Conservation (phyloP, 1,140 invertebrate species). For the Hetaerina americana region DNA sequence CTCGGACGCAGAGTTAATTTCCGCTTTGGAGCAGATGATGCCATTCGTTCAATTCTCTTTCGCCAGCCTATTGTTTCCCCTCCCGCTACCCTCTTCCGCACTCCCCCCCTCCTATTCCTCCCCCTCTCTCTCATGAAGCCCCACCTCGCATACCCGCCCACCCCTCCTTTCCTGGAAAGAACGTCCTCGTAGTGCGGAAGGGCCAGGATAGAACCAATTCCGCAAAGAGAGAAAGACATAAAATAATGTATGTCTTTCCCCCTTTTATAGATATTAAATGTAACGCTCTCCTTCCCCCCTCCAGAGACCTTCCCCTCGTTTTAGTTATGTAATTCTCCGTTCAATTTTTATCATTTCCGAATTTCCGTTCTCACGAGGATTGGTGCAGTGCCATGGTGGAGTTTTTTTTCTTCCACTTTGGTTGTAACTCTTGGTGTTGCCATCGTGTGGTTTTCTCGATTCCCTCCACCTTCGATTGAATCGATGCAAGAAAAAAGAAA, state of each 20-base stretch:
- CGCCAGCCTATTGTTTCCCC: not conserved
- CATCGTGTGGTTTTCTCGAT: too few relatives aligned
- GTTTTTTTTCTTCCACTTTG: too few relatives aligned
- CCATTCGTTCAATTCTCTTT: not conserved
- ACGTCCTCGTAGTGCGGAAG: not conserved
- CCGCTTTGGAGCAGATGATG: not conserved
- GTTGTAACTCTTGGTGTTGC: too few relatives aligned
- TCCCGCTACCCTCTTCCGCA: not conserved
- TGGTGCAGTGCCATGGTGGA: too few relatives aligned
- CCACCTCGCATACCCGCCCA: not conserved
- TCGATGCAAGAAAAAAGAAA: too few relatives aligned
- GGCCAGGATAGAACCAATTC: not conserved
- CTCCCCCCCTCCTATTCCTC: not conserved
- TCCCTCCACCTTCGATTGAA: too few relatives aligned
- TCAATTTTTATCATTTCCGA: conserved; percentile 1
- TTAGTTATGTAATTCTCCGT: not conserved
- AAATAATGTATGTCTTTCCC: not conserved
- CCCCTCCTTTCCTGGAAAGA: too few relatives aligned
- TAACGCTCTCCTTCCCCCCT: not conserved
- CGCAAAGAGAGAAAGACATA: not conserved
- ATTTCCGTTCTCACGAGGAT: too few relatives aligned
- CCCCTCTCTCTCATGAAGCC: not conserved
- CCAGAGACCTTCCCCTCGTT: too few relatives aligned
- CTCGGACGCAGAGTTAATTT: not conserved
- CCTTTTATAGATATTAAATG: not conserved